Base-by-base conservation (phyloP, 1,140 invertebrate genomes). In the Danaus melanippus region DNA sequence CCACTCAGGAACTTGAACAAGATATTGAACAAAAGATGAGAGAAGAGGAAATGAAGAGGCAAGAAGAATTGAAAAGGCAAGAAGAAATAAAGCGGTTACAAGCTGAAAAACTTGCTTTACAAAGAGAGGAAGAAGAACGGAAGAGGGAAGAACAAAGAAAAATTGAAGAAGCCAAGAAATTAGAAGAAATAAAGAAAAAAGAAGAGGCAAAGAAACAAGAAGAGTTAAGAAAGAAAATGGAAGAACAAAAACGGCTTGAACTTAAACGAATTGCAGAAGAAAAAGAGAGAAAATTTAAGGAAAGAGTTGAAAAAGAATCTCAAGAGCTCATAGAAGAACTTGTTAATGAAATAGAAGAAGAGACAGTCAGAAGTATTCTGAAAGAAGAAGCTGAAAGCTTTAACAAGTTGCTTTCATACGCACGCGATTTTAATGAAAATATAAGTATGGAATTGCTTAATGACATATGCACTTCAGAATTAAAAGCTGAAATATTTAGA, bases 401-500 rank as follows among this genome's bases (percentile, higher is more conserved):
- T 4, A 64, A 69, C 50, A 67, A 83, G 8, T 60, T 91, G 32
- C 64, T 89, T 10, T 49, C 64, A 6, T 72, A 71, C 57, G 68
- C 88, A 9, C 62, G 87, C 76, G 70, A 68, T 76, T 44, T 88
- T 79, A 67, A 69, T 64, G 58, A 88, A 84, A 63, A 88, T 68
- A 67, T 89, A 56, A 53, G 77, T 74, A 55, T 60, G 76, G 57
- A 89, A 84, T 60, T 88, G 74, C 69, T 87, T 83, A 76, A 77
- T 69, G 69, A 88, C 76, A 64, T 87, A 55, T 76, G 86, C 84
- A 17, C 79, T 75, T 69, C 79, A 77, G 70, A 87, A 89, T 61
- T 90, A 76, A 69, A 86, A 69, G 70, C 87, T 74, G 76, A 84
- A 64, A 50, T 76, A 56, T 77, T 86, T 70, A 65, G 81, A 66